These are phyloP conservation scores for Drosophila repleta DNA, from an alignment of 1,140 invertebrate genomes.

Conservation along the genomic window DNA sequence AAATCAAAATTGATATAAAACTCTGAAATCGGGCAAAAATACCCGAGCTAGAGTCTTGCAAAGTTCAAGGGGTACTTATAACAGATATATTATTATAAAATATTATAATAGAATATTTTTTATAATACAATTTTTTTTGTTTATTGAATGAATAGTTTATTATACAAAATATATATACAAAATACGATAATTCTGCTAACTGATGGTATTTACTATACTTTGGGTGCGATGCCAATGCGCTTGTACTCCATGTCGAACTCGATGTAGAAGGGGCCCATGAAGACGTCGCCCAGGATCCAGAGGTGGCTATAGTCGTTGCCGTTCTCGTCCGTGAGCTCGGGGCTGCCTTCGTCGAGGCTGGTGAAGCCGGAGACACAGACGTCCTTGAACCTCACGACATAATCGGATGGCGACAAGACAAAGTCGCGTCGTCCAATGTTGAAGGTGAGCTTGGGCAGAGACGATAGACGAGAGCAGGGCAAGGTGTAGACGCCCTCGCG, in stretches of 20 bases:
- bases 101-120: no score
- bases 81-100: no score
- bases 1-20: no score
- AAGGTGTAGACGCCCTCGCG: constrained; percentile 86
- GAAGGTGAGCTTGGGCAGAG: constrained; percentile 48
- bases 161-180: neutral
- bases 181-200: neutral
- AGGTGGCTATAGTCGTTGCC: constrained; percentile 27
- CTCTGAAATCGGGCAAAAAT: no score
- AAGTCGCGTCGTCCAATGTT: constrained; percentile 63
- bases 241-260: constrained; percentile 55
- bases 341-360: constrained; percentile 89
- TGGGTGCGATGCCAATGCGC: constrained; percentile 45
- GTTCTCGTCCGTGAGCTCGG: constrained; percentile 83
- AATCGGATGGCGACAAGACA: constrained; percentile 34
- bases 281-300: constrained; percentile 54
- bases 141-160: neutral
- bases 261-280: constrained; percentile 42
- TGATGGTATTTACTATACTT: constrained; percentile 4
- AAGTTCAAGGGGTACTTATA: no score
- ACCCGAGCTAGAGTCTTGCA: no score
- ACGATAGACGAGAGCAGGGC: constrained; percentile 77
- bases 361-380: constrained; percentile 65
- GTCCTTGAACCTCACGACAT: constrained; percentile 82
- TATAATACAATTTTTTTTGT: neutral